Base-by-base conservation (phyloP, 2,797 vertebrate genomes). In the Remorina albescens region DNA sequence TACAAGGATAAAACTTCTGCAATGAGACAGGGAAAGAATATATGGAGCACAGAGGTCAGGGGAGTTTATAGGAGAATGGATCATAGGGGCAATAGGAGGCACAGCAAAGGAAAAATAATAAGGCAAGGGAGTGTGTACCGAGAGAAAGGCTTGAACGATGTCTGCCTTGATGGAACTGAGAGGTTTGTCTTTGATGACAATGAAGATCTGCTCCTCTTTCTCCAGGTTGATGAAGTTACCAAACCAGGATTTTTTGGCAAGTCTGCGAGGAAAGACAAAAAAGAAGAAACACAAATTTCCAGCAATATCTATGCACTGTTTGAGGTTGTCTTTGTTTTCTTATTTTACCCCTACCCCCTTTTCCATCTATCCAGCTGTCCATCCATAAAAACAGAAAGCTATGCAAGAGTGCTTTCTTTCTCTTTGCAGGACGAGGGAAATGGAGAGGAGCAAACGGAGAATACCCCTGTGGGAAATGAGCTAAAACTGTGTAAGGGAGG, bases 211-310 rank as follows among this genome's bases (percentile, higher is more conserved):
- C 85, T 99, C 98, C 88, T 99, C 98, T 92, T 99, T 99, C 89
- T 99, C 98, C 90, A 99, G 91, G 92, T 92, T 99, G 94, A 99
- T 97, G 91, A 99, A 99, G 92, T 99, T 99, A 93, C 97, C 98
- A 0, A 99, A 99, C 98, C 98, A 99, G 64, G 98, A 99, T 92
- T 99, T 99, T 95, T 99, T 99, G 95, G 98, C 98, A 94, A 99
- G 97, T 94, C 98, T 99, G 91, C 8, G 21, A 70, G 25, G 25
- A 59, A 41, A 66, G 56, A 76, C 0, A 42, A 44, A 10, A n/a
- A 65, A 23, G 3, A 68, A 19, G 26, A 32, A 18, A 30, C 25
- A 67, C 7, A 1, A 13, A 28, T 51, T 13, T 7, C 66, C 25
- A 66, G 46, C 21, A 30, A 12, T 16, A 46, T n/a, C 6, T 66